Conservation (phyloP, 2,888 invertebrate genomes). For the Dione juno region DNA sequence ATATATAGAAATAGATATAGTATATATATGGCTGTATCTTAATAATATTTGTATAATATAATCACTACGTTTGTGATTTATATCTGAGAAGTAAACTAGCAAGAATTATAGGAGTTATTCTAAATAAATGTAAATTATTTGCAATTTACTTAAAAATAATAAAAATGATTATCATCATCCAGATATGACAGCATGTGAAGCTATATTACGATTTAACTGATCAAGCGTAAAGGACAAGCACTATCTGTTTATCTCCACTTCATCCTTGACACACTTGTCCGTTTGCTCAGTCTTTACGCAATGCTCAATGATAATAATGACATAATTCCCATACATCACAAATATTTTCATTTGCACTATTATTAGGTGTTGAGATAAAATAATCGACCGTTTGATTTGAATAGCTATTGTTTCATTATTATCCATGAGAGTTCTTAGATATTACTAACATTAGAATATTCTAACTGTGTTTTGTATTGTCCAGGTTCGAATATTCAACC, state of each 20-base stretch:
- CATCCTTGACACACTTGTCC: slow-evolving; percentile 72
- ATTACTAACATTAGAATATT: slow-evolving; percentile 1
- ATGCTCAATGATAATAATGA: slow-evolving; percentile 62
- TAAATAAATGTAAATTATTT: neutral
- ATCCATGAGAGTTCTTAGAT: neutral
- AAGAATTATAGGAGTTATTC: neutral
- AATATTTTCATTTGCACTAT: slow-evolving; percentile 35
- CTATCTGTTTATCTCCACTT: slow-evolving; percentile 60
- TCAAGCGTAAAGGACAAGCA: slow-evolving; percentile 46
- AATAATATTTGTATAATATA: neutral
- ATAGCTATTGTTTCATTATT: slow-evolving; percentile 15
- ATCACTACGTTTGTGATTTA: neutral
- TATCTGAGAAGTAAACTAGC: too few relatives aligned
- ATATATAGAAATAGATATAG: too few relatives aligned
- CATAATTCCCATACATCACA: slow-evolving; percentile 52
- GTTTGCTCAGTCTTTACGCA: slow-evolving; percentile 45
- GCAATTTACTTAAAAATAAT: neutral
- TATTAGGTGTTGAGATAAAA: slow-evolving; percentile 26
- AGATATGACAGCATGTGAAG: neutral
- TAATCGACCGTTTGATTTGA: slow-evolving; percentile 14
- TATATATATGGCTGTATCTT: too few relatives aligned
- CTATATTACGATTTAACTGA: slow-evolving; percentile 35
- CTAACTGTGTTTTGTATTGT: slow-evolving; percentile 42
- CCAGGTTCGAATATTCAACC: slow-evolving; percentile 73
- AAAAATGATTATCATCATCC: neutral